phyloP scores from a whole-genome alignment of 2,888 invertebrate genomes.

The Nomada ruficornis region DNA sequence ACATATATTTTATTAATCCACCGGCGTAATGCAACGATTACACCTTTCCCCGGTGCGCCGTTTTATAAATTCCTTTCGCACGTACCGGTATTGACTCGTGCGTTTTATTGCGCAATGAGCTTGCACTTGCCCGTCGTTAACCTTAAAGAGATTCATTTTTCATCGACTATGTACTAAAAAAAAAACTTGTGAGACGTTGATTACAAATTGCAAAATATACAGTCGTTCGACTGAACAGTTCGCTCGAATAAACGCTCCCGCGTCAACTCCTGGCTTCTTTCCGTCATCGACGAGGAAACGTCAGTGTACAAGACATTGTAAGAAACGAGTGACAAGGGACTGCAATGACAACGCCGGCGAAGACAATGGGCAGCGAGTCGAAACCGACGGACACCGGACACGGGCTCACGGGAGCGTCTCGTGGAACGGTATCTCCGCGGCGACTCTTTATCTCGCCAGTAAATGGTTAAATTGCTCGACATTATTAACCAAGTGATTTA shows the following conservation, averaged over 20 bases:
- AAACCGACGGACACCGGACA: constrained; percentile 78
- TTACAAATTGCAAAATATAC: not conserved
- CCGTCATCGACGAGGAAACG: constrained; percentile 42
- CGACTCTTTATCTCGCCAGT: constrained; percentile 63
- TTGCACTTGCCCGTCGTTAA: not conserved
- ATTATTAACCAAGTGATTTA: constrained; percentile 71
- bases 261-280: constrained; percentile 20
- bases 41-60: not conserved
- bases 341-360: constrained; percentile 55
- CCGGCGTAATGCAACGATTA: constrained; percentile 4
- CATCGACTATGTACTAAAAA: too few relatives aligned
- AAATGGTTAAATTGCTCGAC: constrained; percentile 73
- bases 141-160: not conserved
- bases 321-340: constrained; percentile 58
- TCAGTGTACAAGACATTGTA: not conserved
- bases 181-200: too few relatives aligned
- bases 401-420: constrained; percentile 78
- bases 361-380: constrained; percentile 74
- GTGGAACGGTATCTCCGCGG: constrained; percentile 77
- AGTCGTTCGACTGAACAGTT: not conserved
- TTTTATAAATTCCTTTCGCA: constrained; percentile 9
- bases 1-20: constrained; percentile 30
- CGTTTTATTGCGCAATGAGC: constrained; percentile 18
- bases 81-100: not conserved
- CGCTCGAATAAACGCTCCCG: not conserved